Percentiles rank a stretch among this genome's conserved stretches.
Evolutionary conservation across 1,140 invertebrate species (phyloP).

Genomic region (Probaryconus sp.): DNA sequence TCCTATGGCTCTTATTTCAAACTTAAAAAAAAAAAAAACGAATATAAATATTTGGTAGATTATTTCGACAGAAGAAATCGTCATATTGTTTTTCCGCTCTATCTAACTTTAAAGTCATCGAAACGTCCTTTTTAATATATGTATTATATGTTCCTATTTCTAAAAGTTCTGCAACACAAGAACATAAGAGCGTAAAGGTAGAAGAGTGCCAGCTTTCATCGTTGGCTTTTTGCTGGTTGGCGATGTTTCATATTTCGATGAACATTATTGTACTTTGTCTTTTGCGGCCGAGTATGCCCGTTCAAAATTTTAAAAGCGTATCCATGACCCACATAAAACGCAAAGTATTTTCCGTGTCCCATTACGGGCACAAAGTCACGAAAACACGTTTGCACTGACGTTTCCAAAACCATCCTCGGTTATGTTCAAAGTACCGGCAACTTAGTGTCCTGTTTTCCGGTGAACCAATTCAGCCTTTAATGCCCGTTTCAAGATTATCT

Average conservation of each 20-base stretch:
- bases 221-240: slow-evolving; percentile 45
- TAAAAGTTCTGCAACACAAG: slow-evolving; percentile 47
- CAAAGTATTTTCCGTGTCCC: slow-evolving; percentile 51
- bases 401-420: slow-evolving; percentile 21
- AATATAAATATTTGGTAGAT: slow-evolving; percentile 2
- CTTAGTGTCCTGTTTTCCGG: neutral
- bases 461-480: no score
- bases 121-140: slow-evolving; percentile 40
- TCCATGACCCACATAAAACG: slow-evolving; percentile 53
- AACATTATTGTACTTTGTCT: slow-evolving; percentile 63
- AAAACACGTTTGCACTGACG: slow-evolving; percentile 30
- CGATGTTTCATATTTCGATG: slow-evolving; percentile 61
- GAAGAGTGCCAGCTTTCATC: slow-evolving; percentile 44
- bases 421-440: slow-evolving; percentile 12
- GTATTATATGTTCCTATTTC: slow-evolving; percentile 21
- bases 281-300: slow-evolving; percentile 52
- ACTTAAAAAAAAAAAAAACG: no score
- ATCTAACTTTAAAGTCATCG: slow-evolving; percentile 29
- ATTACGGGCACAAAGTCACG: slow-evolving; percentile 45
- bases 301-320: slow-evolving; percentile 60
- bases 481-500: no score
- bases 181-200: slow-evolving; percentile 48
- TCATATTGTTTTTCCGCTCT: slow-evolving; percentile 20
- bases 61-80: slow-evolving; percentile 4
- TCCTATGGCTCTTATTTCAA: no score